These are phyloP conservation scores for Babylonia areolata DNA, from an alignment of 1,140 invertebrate genomes.

Conservation along the genomic window DNA sequence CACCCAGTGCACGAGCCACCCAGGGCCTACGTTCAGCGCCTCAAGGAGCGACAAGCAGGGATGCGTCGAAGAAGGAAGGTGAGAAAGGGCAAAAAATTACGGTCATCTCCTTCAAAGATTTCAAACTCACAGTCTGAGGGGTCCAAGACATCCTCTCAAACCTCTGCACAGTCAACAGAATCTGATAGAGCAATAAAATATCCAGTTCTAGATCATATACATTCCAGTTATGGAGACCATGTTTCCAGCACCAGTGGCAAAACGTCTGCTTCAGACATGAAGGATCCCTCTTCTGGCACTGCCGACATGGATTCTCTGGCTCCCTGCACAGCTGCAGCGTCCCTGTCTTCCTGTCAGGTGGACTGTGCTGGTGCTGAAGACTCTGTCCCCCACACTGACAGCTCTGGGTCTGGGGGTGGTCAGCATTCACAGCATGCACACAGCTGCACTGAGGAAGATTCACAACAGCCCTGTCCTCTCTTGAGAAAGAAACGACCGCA, in stretches of 20 bases:
- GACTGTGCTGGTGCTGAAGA: no score
- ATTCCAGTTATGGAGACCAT: no score
- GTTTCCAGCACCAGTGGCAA: no score
- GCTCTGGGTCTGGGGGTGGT: background rate
- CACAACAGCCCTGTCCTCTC: background rate
- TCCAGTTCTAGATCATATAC: no score
- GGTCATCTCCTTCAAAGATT: conserved; percentile 6
- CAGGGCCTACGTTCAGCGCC: conserved; percentile 52
- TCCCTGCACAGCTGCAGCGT: no score
- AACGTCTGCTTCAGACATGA: no score
- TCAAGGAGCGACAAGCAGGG: conserved; percentile 52
- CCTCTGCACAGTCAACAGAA: background rate
- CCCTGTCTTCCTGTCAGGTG: no score
- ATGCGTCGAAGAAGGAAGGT: conserved; percentile 56
- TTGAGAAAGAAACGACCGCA: background rate
- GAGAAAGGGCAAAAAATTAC: conserved; percentile 36
- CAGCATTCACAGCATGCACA: background rate
- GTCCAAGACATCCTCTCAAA: background rate
- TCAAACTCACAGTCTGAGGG: background rate
- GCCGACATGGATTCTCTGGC: background rate
- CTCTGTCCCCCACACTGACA: background rate
- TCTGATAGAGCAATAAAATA: background rate
- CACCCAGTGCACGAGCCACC: conserved; percentile 56
- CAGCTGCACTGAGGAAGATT: background rate
- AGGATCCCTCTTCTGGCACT: no score